A percentile compares a stretch with the other conserved stretches of the same genome.
phyloP scores from a whole-genome alignment of 2,113 vertebrate species.

The Cinclus cinclus region DNA sequence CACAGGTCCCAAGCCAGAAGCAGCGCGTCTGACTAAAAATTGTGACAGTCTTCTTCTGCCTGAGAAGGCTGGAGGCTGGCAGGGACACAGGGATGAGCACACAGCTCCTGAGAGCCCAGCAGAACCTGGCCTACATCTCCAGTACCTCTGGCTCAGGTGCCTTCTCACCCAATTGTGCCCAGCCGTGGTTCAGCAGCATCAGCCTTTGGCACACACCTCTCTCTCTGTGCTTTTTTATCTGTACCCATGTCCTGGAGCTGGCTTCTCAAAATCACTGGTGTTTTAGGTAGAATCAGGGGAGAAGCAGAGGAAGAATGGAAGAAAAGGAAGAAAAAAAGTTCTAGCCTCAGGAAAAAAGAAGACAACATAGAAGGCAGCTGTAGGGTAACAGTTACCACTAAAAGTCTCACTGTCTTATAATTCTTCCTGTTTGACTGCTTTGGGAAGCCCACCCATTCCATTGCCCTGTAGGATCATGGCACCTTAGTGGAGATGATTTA shows the following conservation, averaged over 20 bases:
- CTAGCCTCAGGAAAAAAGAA: not conserved
- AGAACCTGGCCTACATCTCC: not conserved
- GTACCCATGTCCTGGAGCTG: rapidly evolving
- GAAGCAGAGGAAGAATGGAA: not conserved
- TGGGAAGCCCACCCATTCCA: not conserved
- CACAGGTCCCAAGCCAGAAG: not conserved
- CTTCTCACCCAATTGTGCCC: not conserved
- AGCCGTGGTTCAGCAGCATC: rapidly evolving
- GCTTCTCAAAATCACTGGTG: not conserved
- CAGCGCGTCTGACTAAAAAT: not conserved
- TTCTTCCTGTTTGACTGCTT: not conserved
- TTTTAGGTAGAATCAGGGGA: not conserved
- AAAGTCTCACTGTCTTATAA: not conserved
- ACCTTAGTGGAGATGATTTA: not conserved
- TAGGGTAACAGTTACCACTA: not conserved
- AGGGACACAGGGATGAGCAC: not conserved
- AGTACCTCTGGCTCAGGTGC: not conserved
- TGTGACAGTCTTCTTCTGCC: not conserved
- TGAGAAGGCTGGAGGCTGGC: not conserved
- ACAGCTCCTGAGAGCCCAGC: not conserved
- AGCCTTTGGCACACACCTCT: not conserved
- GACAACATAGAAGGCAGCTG: rapidly evolving
- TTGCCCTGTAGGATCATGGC: not conserved
- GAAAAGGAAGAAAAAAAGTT: too few relatives aligned
- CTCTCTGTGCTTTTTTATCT: not conserved